Evolutionary conservation across 2,888 invertebrate species (phyloP), one percentile per base, ranked within the genome.

Genomic region (Abrostola triplasia): DNA sequence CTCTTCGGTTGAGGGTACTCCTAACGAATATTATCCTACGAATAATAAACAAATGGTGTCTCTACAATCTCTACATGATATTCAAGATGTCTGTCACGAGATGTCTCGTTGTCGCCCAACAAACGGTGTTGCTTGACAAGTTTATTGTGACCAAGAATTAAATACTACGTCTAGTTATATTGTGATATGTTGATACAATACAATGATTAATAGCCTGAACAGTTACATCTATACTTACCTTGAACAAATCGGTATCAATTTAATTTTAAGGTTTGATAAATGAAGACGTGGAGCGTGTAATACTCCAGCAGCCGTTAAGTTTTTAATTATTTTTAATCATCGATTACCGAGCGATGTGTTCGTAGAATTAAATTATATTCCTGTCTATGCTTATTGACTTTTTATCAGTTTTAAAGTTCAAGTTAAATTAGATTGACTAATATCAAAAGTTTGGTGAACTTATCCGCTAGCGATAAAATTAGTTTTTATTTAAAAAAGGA

Each of bases 151-250:
- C 36, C 8, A 55, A 51, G 40, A 61, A 44, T 53, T 67, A 40
- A 64, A 72, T 64, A 63, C 59, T 42, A 42, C 55, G 52, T 56
- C 55, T 47, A 54, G 37, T 50, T 13, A 57, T 59, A 67, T 51
- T 68, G 42, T 64, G 59, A 64, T 70, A 53, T 66, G 69, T 72
- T 68, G 54, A 57, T 57, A 66, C 62, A 70, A 64, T 49, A 59
- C 55, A 52, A 65, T 60, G 62, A 71, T 69, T 64, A 72, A 76
- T 71, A 37, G 42, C 36, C 11, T 36, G n/a, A 11, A 74, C 76
- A 52, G 68, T 64, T 76, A 71, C 40, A 6, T 37, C 11, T 40
- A 38, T n/a, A 24, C 4, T 62, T 72, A 68, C 72, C 69, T 73
- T 59, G 56, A 53, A 59, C 56, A 48, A 38, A 49, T 72, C 36